A percentile compares a stretch with the other conserved stretches of the same genome.
Conservation (phyloP, 2,113 vertebrate species). For the Ariopsis seemanni region DNA sequence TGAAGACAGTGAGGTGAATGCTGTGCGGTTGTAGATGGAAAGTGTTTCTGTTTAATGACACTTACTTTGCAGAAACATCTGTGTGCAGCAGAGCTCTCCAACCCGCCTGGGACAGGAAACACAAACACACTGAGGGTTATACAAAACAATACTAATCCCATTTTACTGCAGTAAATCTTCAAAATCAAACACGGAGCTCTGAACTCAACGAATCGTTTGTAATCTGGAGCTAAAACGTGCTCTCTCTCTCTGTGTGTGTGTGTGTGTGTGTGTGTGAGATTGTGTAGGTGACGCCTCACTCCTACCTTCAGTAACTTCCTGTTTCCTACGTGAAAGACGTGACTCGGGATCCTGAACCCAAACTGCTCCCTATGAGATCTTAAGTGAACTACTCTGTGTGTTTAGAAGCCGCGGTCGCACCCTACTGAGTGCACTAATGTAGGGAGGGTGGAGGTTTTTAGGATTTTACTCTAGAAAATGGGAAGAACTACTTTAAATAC, state of each 20-base stretch:
- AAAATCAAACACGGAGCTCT: not conserved
- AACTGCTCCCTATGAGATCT: not conserved
- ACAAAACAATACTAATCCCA: conserved; percentile 30
- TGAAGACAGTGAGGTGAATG: not conserved
- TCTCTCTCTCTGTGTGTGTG: not conserved
- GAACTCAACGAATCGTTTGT: not conserved
- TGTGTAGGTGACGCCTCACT: not conserved
- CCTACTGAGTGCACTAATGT: not conserved
- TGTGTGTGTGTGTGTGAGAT: not conserved
- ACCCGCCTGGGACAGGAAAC: conserved; percentile 33
- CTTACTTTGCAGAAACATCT: conserved; percentile 85
- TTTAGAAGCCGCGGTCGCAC: no score
- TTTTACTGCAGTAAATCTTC: not conserved
- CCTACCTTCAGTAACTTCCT: conserved; percentile 54
- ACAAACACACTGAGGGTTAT: not conserved
- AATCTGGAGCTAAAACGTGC: no score
- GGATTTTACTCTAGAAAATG: not conserved
- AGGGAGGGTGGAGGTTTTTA: not conserved
- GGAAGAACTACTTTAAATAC: no score
- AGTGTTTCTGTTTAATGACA: no score
- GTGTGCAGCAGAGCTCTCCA: conserved; percentile 59
- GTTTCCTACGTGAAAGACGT: conserved; percentile 62
- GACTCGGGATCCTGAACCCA: not conserved
- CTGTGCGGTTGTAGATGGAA: not conserved
- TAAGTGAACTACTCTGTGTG: not conserved